A percentile compares a stretch with the other conserved stretches of the same genome.
phyloP scores from a whole-genome alignment of 2,113 vertebrate genomes.

The Hippoglossus stenolepis region DNA sequence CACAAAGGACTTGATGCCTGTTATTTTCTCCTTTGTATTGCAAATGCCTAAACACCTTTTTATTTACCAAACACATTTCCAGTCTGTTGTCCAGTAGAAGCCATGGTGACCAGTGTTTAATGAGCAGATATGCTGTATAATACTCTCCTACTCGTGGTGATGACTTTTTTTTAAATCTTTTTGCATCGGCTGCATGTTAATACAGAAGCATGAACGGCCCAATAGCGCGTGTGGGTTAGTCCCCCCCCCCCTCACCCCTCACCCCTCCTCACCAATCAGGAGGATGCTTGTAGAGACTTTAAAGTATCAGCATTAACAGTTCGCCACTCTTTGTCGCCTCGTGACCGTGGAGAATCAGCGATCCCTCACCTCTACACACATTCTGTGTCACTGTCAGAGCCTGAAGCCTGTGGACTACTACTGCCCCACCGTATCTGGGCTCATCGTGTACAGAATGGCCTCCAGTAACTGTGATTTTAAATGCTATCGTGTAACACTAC shows the following conservation, averaged over 20 bases:
- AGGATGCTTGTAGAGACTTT: conserved; percentile 60
- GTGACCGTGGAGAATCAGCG: conserved; percentile 43
- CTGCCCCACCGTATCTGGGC: conserved; percentile 35
- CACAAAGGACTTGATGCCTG: conserved; percentile 53
- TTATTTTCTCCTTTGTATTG: conserved; percentile 62
- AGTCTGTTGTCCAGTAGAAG: conserved; percentile 63
- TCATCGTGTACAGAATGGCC: conserved; percentile 45
- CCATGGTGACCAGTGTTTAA: conserved; percentile 68
- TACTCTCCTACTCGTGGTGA: conserved; percentile 57
- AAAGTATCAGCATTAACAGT: conserved; percentile 53
- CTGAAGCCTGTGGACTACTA: conserved; percentile 59
- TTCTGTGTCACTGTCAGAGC: conserved; percentile 29
- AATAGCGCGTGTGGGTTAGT: conserved; percentile 66
- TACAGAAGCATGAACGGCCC: conserved; percentile 74
- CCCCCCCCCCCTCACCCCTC: conserved; percentile 8
- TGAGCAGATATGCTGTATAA: conserved; percentile 63
- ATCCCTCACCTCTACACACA: conserved; percentile 15
- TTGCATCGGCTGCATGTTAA: conserved; percentile 74
- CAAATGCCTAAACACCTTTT: conserved; percentile 62
- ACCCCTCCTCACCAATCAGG: conserved; percentile 25
- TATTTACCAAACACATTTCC: conserved; percentile 67
- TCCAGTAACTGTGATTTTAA: conserved; percentile 57
- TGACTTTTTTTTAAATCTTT: conserved; percentile 41
- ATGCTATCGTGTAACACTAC: conserved; percentile 59
- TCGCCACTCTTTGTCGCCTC: conserved; percentile 26